A percentile compares a stretch with the other conserved stretches of the same genome.
phyloP scores from a whole-genome alignment of 1,140 invertebrate genomes.

The Muscidifurax raptorellus region DNA sequence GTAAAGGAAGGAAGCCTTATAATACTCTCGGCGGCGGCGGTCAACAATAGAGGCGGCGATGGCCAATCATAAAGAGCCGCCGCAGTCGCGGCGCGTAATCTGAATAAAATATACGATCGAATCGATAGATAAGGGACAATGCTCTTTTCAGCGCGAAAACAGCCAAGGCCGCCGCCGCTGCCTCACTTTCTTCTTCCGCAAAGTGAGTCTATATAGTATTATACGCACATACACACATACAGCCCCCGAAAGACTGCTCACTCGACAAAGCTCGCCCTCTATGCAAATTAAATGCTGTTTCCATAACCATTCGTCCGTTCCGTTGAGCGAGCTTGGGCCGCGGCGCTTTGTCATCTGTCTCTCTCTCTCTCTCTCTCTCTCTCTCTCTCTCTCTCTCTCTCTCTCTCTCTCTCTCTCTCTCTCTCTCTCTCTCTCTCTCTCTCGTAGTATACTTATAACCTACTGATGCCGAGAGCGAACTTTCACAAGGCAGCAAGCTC shows the following conservation, averaged over 20 bases:
- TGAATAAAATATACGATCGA: constrained; percentile 76
- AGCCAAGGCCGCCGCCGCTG: constrained; percentile 37
- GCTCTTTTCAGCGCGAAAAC: constrained; percentile 71
- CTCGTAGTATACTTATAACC: no score
- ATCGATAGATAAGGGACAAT: constrained; percentile 76
- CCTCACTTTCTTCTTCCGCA: constrained; percentile 42
- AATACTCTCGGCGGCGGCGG: not conserved
- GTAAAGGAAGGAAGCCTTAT: constrained; percentile 1
- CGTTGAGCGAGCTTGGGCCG: constrained; percentile 73
- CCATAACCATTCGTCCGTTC: constrained; percentile 76
- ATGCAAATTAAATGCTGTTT: constrained; percentile 77
- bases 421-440: no score
- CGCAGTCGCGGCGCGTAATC: constrained; percentile 63
- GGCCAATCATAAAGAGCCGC: constrained; percentile 73
- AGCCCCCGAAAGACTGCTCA: constrained; percentile 28
- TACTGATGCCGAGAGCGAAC: constrained; percentile 67
- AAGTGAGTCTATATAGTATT: not conserved
- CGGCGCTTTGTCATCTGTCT: constrained; percentile 59
- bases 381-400: no score
- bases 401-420: no score
- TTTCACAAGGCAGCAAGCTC: constrained; percentile 68
- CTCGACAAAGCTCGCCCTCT: constrained; percentile 73
- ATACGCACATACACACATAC: no score
- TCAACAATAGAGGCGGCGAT: constrained; percentile 65
- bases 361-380: no score